phyloP scores from a whole-genome alignment of 2,797 vertebrate genomes.

The Liasis olivaceus region DNA sequence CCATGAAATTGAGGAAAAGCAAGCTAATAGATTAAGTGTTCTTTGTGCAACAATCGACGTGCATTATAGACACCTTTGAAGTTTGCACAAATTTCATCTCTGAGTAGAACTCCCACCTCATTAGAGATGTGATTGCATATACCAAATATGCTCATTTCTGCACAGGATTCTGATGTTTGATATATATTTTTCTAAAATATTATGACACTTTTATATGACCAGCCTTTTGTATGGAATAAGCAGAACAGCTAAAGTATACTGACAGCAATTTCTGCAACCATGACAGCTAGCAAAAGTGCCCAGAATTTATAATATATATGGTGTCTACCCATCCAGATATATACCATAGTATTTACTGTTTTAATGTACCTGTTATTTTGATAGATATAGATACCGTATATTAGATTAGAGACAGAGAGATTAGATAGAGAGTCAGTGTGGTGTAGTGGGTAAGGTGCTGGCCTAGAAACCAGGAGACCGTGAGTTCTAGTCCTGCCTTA shows the following conservation, averaged over 20 bases:
- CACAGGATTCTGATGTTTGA: neutral
- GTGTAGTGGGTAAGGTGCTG: neutral
- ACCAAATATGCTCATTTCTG: neutral
- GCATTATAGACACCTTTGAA: conserved; percentile 1
- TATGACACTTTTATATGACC: neutral
- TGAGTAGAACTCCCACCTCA: neutral
- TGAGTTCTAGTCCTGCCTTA: neutral
- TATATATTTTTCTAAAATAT: neutral
- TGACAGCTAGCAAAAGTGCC: neutral
- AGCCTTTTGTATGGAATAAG: neutral
- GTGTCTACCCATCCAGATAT: neutral
- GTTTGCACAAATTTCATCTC: conserved; percentile 31
- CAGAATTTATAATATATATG: neutral
- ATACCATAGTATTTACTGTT: neutral
- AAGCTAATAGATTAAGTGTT: conserved; percentile 5
- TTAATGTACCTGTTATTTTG: neutral
- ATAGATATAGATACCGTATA: neutral
- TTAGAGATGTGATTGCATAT: conserved; percentile 6
- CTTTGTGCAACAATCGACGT: conserved; percentile 29
- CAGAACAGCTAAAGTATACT: neutral
- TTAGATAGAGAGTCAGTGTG: neutral
- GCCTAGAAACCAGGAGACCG: neutral
- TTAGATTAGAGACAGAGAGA: neutral
- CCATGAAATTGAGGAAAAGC: conserved; percentile 17
- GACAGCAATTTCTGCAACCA: neutral